Percentiles rank a stretch among this genome's conserved stretches.
Conservation (phyloP, 2,797 vertebrate species). For the Babyrousa celebensis region DNA sequence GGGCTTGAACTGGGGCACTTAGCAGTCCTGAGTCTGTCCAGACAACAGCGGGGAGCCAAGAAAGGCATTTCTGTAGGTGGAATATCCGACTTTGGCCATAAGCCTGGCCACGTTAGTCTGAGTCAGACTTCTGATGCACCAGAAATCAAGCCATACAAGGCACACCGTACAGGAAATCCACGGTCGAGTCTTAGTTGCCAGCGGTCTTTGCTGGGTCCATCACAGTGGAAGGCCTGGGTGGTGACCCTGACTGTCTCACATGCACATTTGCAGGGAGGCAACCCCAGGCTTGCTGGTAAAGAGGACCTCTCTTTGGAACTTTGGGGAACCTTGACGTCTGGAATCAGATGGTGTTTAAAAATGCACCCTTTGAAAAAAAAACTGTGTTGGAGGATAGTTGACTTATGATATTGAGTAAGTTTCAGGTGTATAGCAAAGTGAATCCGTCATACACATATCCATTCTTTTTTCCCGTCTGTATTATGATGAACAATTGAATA, state of each 20-base stretch:
- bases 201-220: rapidly evolving
- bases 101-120: not conserved
- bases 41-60: not conserved
- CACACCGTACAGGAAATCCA: not conserved
- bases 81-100: not conserved
- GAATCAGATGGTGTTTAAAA: not conserved
- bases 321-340: not conserved
- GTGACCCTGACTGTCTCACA: not conserved
- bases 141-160: not conserved
- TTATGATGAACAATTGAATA: too few species aligned
- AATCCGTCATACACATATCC: too few species aligned
- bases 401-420: too few species aligned
- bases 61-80: not conserved
- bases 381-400: too few species aligned
- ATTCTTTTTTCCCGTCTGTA: too few species aligned
- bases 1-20: not conserved
- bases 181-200: not conserved
- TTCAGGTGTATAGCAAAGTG: too few species aligned
- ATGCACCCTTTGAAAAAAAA: too few species aligned
- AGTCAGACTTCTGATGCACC: not conserved
- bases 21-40: not conserved
- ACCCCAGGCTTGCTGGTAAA: not conserved
- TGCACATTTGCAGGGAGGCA: not conserved
- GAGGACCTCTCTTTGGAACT: not conserved
- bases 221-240: not conserved